Conservation (phyloP, 2,888 invertebrate genomes). For the Portevinia maculata region DNA sequence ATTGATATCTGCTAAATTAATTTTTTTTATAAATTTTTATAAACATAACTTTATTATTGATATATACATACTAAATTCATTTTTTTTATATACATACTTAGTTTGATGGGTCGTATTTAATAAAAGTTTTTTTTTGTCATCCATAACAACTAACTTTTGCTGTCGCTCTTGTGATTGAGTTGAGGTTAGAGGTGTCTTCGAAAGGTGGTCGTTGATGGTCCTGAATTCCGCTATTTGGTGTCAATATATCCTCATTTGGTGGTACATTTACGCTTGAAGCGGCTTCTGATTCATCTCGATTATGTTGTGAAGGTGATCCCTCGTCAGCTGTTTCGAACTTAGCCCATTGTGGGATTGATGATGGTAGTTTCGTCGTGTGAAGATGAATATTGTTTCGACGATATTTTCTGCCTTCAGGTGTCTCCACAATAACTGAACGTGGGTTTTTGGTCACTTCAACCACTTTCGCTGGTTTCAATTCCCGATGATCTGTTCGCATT, state of each 20-base stretch:
- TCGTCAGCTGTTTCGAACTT: not conserved
- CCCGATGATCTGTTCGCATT: too few species aligned
- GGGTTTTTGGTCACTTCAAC: not conserved
- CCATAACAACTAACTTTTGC: not conserved
- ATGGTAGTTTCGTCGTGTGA: too few species aligned
- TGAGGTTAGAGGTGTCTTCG: not conserved
- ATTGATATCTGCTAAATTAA: too few species aligned
- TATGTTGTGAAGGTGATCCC: too few species aligned
- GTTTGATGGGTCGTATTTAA: slow-evolving; percentile 4
- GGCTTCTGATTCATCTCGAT: too few species aligned
- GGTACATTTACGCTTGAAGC: not conserved
- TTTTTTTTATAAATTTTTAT: too few species aligned
- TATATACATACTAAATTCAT: too few species aligned
- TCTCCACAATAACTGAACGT: not conserved
- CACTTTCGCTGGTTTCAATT: slow-evolving; percentile 39
- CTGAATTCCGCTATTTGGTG: not conserved
- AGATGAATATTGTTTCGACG: too few species aligned
- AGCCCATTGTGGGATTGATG: not conserved
- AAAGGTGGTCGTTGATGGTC: not conserved
- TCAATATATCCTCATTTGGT: not conserved
- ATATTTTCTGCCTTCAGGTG: not conserved
- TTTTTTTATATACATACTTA: too few species aligned
- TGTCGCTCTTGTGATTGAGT: not conserved
- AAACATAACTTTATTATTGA: too few species aligned
- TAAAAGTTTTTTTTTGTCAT: not conserved